These are phyloP conservation scores for Poliocrania exsul DNA, from an alignment of 2,797 vertebrate species.

Conservation along the genomic window DNA sequence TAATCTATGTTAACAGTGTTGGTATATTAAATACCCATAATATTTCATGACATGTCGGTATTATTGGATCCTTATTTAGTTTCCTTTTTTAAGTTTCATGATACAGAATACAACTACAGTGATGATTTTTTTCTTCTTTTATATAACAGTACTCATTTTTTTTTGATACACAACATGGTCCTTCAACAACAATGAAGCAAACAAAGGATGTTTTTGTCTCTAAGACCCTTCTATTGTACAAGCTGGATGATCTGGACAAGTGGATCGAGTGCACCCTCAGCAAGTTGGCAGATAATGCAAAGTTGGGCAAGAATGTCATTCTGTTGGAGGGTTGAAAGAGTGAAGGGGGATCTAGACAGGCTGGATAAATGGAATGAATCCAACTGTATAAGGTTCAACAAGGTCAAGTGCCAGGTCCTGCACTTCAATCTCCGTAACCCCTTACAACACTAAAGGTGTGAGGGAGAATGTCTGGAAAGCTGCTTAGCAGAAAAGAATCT, in stretches of 20 bases:
- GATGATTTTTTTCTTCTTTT: neutral
- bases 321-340: neutral
- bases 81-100: neutral
- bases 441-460: neutral
- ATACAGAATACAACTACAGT: neutral
- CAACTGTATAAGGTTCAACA: neutral
- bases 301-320: neutral
- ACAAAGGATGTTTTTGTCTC: neutral
- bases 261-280: neutral
- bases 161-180: neutral
- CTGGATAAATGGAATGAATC: neutral
- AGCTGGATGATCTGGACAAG: neutral
- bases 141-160: neutral
- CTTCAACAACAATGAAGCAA: neutral
- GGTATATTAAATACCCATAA: neutral
- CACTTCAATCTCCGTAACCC: accelerated
- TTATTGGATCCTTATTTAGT: neutral
- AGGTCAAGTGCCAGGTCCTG: too few relatives aligned
- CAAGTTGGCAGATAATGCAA: neutral
- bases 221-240: neutral
- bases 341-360: neutral
- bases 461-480: neutral
- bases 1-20: neutral
- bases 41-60: neutral
- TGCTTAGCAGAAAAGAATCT: neutral